Evolutionary conservation across 2,113 vertebrate species (phyloP), one percentile per base, ranked within the genome.

Genomic region (Mastomys coucha): DNA sequence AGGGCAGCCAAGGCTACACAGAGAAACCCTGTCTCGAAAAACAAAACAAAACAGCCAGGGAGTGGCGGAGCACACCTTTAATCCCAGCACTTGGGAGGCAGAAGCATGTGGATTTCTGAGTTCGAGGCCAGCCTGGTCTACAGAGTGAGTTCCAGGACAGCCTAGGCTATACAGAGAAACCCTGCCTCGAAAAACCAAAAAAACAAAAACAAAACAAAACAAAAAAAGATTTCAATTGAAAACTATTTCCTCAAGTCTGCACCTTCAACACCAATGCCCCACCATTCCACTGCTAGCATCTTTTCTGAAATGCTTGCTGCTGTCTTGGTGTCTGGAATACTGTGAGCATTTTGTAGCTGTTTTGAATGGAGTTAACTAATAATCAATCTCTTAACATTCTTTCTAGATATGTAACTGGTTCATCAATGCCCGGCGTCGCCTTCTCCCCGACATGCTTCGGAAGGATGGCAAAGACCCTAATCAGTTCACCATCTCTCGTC

Each of bases 351-450:
- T 56, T 28, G 6, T 19, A 49, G 85, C 42, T 88, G 75, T 70
- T 97, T 96, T 73, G 49, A 26, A 88, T 63, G 26, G 3, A 45
- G 8, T 89, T 36, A 96, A 92, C 91, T 95, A 53, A 96, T 70
- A 26, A 2, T 45, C 12, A 13, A 5, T 88, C 60, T 95, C 36
- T 69, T 45, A 28, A 8, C 42, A 24, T 7, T 85, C 45, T 14
- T 96, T 96, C 17, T 97, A 99, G 99, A 99, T 99, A 95, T 99
- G 99, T 97, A 99, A 99, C 98, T 99, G 99, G 99, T 99, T 99
- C 98, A 99, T 99, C 98, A 99, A 99, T 0, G 99, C 99, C 2
- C 98, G 99, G 8, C 98, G 99, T 45, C 98, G 99, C 76, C 99
- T 99, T 89, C 99, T 99, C 7, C 99, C 99, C 0, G 99, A 99